Conservation (phyloP, 2,113 vertebrate species). For the Tamias sibiricus region DNA sequence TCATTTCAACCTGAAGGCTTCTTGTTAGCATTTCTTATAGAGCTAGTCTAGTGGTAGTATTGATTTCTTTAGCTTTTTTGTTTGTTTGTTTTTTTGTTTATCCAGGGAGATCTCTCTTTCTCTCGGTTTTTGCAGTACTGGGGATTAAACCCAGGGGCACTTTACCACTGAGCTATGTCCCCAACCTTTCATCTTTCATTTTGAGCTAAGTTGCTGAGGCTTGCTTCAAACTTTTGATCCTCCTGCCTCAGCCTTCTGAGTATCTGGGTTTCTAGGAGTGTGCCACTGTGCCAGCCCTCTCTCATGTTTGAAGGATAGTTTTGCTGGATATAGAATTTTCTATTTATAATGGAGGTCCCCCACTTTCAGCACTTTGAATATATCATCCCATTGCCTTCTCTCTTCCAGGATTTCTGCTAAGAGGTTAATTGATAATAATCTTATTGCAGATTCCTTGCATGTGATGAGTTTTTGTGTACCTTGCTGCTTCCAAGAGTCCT, state of each 20-base stretch:
- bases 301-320: neutral
- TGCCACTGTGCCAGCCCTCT: too few relatives aligned
- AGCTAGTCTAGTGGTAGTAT: neutral
- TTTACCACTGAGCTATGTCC: neutral
- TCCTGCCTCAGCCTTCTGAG: too few relatives aligned
- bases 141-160: neutral
- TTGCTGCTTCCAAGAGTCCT: neutral
- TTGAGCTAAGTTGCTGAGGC: too few relatives aligned
- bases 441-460: neutral
- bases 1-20: too few relatives aligned
- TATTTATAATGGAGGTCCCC: too few relatives aligned
- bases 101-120: too few relatives aligned
- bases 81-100: too few relatives aligned
- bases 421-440: neutral
- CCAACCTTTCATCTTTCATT: too few relatives aligned
- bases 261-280: too few relatives aligned
- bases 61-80: neutral
- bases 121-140: too few relatives aligned
- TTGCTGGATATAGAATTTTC: too few relatives aligned
- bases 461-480: neutral
- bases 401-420: neutral
- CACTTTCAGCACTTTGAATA: neutral
- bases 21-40: neutral
- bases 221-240: too few relatives aligned
- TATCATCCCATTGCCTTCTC: neutral